Evolutionary conservation across 2,888 invertebrate genomes (phyloP), one percentile per base, ranked within the genome.

Genomic region (Terebella lapidaria): DNA sequence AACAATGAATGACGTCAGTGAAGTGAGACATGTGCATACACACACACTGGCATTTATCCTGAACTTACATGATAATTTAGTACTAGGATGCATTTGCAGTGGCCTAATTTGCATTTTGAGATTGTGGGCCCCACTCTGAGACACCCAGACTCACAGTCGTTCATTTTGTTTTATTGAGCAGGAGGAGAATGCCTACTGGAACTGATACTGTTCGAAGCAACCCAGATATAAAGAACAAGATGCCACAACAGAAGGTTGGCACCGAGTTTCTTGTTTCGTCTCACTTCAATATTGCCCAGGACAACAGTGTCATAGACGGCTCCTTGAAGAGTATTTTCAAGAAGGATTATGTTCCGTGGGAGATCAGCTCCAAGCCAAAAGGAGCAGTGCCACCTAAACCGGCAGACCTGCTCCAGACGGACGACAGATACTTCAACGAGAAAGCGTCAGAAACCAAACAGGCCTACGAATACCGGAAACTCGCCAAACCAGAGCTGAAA

Each of bases 331-430:
- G 74, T 59, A 67, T 74, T 10, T 77, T 76, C 61, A 73, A 72
- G 62, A 63, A 69, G 20, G 75, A 76, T 58, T 77, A 73, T 56
- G 70, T 71, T 2, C 69, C 72, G 1, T 71, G 74, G 58, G 56
- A 59, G 35, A 54, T 64, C 18, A 64, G 67, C 53, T 68, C 67
- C 3, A 66, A 70, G 22, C 68, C 67, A 4, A 58, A 61, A 3
- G 68, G 68, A 2, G 69, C 74, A 2, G 62, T 63, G n/a, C 73
- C 70, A n/a, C 75, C 75, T 20, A 63, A 64, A 2, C 68, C 76
- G 3, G 75, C 74, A 1, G 70, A 73, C 28, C 70, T 77, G 24
- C 71, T 77, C 69, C 74, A 75, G 53, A 69, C 67, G 47, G 77
- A 77, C 62, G 70, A 67, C 4, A 62, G 66, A 2, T 73, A 67